Conservation (phyloP, 2,888 invertebrate species). For the Shargacucullia verbasci region DNA sequence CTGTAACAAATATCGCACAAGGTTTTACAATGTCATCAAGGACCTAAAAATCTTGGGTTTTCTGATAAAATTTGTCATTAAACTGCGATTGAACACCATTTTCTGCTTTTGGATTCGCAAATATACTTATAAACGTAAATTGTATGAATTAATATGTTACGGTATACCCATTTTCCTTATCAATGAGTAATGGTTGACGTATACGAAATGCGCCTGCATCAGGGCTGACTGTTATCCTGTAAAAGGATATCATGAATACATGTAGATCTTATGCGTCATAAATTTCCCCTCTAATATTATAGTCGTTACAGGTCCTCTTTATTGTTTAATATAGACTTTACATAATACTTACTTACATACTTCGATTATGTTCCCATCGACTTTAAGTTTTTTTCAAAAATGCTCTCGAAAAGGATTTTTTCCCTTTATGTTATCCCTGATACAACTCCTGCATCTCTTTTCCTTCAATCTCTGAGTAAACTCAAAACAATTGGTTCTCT, state of each 20-base stretch:
- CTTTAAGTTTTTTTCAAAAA: too few relatives aligned
- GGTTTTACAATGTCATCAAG: not conserved
- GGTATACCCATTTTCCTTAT: conserved; percentile 39
- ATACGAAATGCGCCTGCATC: not conserved
- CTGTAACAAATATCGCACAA: conserved; percentile 2
- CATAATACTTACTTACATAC: not conserved
- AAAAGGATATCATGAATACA: conserved; percentile 9
- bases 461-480: too few relatives aligned
- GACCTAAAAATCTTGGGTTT: conserved; percentile 26
- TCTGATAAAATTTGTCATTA: conserved; percentile 27
- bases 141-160: conserved; percentile 7
- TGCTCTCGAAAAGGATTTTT: too few relatives aligned
- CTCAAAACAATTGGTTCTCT: too few relatives aligned
- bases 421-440: too few relatives aligned
- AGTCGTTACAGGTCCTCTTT: not conserved
- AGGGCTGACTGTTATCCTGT: conserved; percentile 32
- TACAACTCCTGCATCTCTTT: too few relatives aligned
- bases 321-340: not conserved
- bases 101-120: conserved; percentile 11
- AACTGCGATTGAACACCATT: conserved; percentile 20
- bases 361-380: not conserved
- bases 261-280: conserved; percentile 29
- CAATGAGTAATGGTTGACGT: conserved; percentile 45
- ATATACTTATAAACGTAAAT: conserved; percentile 3
- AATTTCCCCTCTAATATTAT: not conserved